Evolutionary conservation across 2,888 invertebrate genomes (phyloP).

Genomic region (Bellardia bayeri): DNA sequence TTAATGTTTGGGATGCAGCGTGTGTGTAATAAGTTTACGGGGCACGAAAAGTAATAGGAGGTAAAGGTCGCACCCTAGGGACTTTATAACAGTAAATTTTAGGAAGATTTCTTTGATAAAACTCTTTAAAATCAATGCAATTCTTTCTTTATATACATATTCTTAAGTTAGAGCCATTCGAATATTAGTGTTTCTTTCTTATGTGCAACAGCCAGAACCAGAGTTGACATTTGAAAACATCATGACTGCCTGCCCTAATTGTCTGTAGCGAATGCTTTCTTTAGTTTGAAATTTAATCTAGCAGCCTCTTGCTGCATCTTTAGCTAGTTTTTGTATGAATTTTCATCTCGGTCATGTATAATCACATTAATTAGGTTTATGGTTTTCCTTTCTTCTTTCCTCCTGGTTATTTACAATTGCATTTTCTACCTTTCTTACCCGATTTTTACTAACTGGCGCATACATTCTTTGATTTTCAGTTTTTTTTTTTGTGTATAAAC

Average conservation of each 20-base stretch:
- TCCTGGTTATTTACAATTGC: conserved; percentile 42
- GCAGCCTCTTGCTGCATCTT: not conserved
- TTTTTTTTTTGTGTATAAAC: conserved; percentile 8
- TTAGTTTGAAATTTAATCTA: not conserved
- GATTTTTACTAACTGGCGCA: conserved; percentile 8
- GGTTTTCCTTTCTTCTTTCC: conserved; percentile 38
- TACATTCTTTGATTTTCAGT: conserved; percentile 43
- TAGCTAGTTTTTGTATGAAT: not conserved
- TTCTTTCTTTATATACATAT: no score
- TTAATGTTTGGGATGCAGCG: not conserved
- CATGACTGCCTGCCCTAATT: not conserved
- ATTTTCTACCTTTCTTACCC: not conserved
- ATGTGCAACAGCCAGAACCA: not conserved
- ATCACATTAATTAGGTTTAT: conserved; percentile 54
- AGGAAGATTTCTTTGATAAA: no score
- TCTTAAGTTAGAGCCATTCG: no score
- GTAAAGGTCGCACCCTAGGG: no score
- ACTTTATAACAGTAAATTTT: no score
- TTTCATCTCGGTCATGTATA: conserved; percentile 10
- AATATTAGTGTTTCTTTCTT: no score
- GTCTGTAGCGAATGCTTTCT: conserved; percentile 22
- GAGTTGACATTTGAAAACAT: not conserved
- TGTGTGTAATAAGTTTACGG: no score
- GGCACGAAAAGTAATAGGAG: no score
- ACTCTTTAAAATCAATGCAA: no score